Evolutionary conservation across 2,113 vertebrate species (phyloP).

Genomic region (Saimiri boliviensis): DNA sequence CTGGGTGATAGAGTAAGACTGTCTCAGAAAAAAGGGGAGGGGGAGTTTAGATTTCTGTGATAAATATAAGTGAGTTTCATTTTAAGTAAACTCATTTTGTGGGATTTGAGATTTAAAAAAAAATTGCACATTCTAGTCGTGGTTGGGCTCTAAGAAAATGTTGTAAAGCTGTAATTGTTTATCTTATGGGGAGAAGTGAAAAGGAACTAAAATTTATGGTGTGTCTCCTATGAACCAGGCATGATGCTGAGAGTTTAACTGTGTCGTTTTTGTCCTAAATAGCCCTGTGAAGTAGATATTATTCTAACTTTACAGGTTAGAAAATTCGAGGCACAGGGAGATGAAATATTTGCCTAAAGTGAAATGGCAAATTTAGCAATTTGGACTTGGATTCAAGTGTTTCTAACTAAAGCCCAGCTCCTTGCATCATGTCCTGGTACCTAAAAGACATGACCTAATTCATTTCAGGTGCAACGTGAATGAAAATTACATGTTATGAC

Average conservation of each 20-base stretch:
- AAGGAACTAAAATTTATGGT: neutral
- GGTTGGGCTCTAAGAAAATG: neutral
- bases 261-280: neutral
- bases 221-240: neutral
- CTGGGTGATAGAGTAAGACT: too few species aligned
- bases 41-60: neutral
- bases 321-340: conserved; percentile 9
- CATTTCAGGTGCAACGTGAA: neutral
- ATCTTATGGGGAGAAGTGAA: neutral
- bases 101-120: neutral
- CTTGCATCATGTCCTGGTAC: neutral
- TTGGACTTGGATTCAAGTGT: conserved; percentile 6
- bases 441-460: neutral
- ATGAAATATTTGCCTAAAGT: neutral
- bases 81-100: conserved; percentile 4
- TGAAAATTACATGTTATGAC: neutral
- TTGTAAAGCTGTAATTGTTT: neutral
- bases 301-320: neutral
- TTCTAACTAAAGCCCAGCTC: neutral
- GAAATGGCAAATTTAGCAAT: conserved; percentile 18
- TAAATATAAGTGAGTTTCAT: neutral
- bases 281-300: neutral
- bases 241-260: neutral
- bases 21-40: too few species aligned
- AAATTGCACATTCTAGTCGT: neutral